These are phyloP conservation scores for Myodes glareolus DNA, from an alignment of 2,113 vertebrate genomes.

Conservation along the genomic window DNA sequence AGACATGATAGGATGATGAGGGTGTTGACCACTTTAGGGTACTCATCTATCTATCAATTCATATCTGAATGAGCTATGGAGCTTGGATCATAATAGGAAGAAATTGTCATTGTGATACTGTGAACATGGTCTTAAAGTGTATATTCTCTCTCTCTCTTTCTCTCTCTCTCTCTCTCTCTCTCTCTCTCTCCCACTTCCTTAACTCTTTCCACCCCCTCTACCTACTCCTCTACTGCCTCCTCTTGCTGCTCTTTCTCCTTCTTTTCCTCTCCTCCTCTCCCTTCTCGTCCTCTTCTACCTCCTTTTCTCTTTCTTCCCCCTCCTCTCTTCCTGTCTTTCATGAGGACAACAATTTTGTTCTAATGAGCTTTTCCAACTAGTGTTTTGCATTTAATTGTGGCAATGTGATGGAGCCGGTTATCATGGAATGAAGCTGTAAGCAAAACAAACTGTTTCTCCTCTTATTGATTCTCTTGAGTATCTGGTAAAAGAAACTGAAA, in stretches of 20 bases:
- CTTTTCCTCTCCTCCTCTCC: too few relatives aligned
- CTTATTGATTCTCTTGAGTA: background rate
- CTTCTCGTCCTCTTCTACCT: background rate
- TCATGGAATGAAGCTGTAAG: background rate
- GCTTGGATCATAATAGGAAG: background rate
- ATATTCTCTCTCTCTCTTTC: background rate
- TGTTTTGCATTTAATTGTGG: background rate
- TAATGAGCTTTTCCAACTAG: background rate
- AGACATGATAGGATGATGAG: too few relatives aligned
- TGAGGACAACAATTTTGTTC: background rate
- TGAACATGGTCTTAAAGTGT: background rate
- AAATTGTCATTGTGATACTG: background rate
- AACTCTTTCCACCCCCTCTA: too few relatives aligned
- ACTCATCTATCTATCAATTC: background rate
- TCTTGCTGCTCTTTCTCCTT: background rate
- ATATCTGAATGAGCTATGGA: background rate
- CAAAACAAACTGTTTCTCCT: background rate
- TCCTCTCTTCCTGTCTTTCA: background rate
- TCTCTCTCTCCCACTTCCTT: background rate
- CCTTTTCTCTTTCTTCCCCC: background rate
- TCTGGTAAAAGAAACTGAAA: background rate
- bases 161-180: too few relatives aligned
- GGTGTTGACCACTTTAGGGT: too few relatives aligned
- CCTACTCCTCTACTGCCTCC: background rate
- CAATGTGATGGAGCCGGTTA: background rate